A percentile compares a stretch with the other conserved stretches of the same genome.
phyloP scores from a whole-genome alignment of 1,140 invertebrate species.

The Andrena cerasifolii region DNA sequence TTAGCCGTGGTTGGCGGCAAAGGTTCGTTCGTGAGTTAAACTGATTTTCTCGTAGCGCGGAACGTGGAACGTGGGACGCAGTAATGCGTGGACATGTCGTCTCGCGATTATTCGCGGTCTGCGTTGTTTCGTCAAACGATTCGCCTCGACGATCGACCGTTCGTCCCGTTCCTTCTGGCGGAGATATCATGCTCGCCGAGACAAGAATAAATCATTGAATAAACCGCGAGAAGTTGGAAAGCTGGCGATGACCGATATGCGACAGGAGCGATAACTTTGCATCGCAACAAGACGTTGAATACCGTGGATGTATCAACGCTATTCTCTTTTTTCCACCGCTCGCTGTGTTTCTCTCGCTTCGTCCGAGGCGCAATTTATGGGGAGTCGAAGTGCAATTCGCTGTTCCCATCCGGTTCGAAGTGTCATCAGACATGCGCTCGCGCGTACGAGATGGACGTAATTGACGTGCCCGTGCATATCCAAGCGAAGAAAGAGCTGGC shows the following conservation, averaged over 20 bases:
- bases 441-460: slow-evolving; percentile 64
- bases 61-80: slow-evolving; percentile 1
- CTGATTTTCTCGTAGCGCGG: slow-evolving; percentile 56
- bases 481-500: slow-evolving; percentile 5
- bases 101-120: no score
- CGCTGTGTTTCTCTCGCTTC: slow-evolving; percentile 29
- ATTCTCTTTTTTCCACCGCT: not conserved
- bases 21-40: slow-evolving; percentile 61
- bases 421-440: slow-evolving; percentile 76
- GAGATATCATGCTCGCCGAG: not conserved
- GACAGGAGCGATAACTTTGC: not conserved
- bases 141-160: no score
- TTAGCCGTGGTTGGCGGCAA: slow-evolving; percentile 57
- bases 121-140: not conserved
- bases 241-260: not conserved
- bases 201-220: not conserved
- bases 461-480: slow-evolving; percentile 75
- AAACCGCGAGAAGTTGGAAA: not conserved
- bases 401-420: slow-evolving; percentile 72
- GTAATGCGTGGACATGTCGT: slow-evolving; percentile 16
- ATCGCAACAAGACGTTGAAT: slow-evolving; percentile 13
- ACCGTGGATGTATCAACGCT: not conserved
- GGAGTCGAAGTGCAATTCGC: slow-evolving; percentile 75
- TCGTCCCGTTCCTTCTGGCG: no score
- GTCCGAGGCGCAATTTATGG: slow-evolving; percentile 72